Conservation (phyloP, 2,797 vertebrate genomes). For the Microctenopoma steveboyesi region DNA sequence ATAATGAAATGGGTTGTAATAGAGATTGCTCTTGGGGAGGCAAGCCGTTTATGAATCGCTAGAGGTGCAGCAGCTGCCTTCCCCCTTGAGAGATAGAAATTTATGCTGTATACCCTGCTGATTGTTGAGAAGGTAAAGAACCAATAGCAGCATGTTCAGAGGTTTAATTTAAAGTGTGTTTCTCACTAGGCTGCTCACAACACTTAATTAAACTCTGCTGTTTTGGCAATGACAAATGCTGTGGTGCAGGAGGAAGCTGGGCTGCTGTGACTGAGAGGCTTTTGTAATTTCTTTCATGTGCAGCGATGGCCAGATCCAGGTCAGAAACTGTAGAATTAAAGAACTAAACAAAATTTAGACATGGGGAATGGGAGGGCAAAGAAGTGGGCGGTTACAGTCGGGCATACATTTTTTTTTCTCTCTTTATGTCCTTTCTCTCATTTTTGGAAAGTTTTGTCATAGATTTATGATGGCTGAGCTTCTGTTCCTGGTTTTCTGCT, state of each 20-base stretch:
- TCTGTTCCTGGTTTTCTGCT: constrained; percentile 67
- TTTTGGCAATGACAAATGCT: constrained; percentile 99
- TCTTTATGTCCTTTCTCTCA: constrained; percentile 72
- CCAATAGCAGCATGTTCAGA: constrained; percentile 95
- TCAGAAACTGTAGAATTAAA: constrained; percentile 89
- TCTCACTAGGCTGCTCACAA: constrained; percentile 99
- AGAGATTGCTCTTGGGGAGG: constrained; percentile 87
- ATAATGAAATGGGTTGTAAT: constrained; percentile 93
- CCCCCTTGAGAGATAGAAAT: constrained; percentile 91
- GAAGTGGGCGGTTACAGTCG: constrained; percentile 81
- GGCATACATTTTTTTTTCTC: constrained; percentile 69
- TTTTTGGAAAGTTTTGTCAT: constrained; percentile 82
- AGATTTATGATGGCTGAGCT: constrained; percentile 82
- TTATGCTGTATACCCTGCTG: constrained; percentile 93
- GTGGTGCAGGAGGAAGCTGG: constrained; percentile 89
- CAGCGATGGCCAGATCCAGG: constrained; percentile 90
- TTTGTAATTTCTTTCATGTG: constrained; percentile 95
- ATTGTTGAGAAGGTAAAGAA: constrained; percentile 97
- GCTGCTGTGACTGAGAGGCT: constrained; percentile 91
- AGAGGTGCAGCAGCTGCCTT: constrained; percentile 86
- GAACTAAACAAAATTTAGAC: constrained; percentile 87
- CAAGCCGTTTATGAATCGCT: constrained; percentile 91
- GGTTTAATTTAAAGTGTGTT: constrained; percentile 99
- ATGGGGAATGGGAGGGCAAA: constrained; percentile 73
- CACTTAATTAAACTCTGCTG: constrained; percentile 99